Conservation (phyloP, 2,113 vertebrate genomes). For the Tupaia chinensis region DNA sequence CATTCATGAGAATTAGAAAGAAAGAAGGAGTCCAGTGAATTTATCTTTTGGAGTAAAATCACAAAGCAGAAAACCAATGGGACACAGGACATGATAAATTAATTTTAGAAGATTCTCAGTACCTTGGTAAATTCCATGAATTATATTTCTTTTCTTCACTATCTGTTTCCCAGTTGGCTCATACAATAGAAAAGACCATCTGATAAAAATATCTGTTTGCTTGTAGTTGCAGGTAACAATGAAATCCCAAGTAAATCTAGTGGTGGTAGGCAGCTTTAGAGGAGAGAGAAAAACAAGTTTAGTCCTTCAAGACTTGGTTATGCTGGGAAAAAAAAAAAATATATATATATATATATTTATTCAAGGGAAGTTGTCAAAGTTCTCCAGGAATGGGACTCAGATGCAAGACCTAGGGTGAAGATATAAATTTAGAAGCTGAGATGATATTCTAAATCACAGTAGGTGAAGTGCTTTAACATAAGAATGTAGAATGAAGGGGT, state of each 20-base stretch:
- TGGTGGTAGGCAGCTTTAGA: neutral
- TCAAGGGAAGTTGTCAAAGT: too few relatives aligned
- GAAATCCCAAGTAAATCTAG: neutral
- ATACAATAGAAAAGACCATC: neutral
- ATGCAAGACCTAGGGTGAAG: neutral
- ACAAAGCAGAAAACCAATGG: neutral
- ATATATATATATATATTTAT: too few relatives aligned
- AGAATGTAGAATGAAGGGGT: neutral
- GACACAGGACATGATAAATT: neutral
- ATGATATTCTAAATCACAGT: constrained; percentile 9
- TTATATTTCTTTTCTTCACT: constrained; percentile 4
- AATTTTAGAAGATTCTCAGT: neutral
- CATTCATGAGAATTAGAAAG: neutral
- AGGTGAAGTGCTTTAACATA: constrained; percentile 36
- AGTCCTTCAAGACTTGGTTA: neutral
- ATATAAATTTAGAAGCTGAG: neutral
- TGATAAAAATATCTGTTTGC: constrained; percentile 13
- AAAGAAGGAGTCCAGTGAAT: neutral
- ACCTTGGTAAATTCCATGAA: neutral
- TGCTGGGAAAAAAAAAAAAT: neutral
- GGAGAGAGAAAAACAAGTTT: neutral
- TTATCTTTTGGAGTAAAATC: neutral
- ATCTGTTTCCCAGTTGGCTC: neutral
- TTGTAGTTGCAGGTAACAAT: constrained; percentile 14
- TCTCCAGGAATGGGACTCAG: too few relatives aligned